phyloP scores from a whole-genome alignment of 2,888 invertebrate genomes.

The Amiota minor region DNA sequence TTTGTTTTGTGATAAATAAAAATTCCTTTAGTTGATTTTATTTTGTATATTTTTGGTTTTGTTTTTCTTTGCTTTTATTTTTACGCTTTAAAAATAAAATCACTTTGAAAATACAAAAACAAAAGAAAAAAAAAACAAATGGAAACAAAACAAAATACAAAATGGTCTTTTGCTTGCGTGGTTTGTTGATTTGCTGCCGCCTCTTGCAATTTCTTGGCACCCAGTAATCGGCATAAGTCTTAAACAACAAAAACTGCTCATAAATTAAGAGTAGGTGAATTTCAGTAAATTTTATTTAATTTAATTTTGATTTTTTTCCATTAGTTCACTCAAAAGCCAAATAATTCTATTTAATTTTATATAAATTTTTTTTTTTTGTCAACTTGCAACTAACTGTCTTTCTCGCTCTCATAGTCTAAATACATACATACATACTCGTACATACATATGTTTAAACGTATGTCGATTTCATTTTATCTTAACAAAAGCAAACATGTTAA shows the following conservation, averaged over 20 bases:
- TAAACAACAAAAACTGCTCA: slow-evolving; percentile 68
- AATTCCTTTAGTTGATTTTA: neutral
- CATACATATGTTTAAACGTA: too few species aligned
- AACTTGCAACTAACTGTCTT: too few species aligned
- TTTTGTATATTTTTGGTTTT: neutral
- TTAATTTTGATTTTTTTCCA: neutral
- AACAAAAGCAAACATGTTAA: too few species aligned
- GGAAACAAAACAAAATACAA: slow-evolving; percentile 7
- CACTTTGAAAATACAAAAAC: slow-evolving; percentile 7
- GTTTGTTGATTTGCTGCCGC: slow-evolving; percentile 47
- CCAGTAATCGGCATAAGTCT: slow-evolving; percentile 66
- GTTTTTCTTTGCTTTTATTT: neutral
- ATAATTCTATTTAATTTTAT: too few species aligned
- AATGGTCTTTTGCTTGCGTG: neutral
- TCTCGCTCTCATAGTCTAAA: too few species aligned
- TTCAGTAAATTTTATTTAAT: neutral
- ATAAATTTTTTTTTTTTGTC: too few species aligned
- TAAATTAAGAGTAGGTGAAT: slow-evolving; percentile 62
- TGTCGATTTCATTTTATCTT: too few species aligned
- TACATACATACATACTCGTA: too few species aligned
- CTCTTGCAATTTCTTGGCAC: slow-evolving; percentile 63
- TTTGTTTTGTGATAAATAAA: neutral
- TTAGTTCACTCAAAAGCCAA: neutral
- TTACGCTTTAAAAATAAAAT: neutral
- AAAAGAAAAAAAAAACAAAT: slow-evolving; percentile 16